Base-by-base conservation (phyloP, 2,888 invertebrate genomes). In the Cataglyphis altisquamis region DNA sequence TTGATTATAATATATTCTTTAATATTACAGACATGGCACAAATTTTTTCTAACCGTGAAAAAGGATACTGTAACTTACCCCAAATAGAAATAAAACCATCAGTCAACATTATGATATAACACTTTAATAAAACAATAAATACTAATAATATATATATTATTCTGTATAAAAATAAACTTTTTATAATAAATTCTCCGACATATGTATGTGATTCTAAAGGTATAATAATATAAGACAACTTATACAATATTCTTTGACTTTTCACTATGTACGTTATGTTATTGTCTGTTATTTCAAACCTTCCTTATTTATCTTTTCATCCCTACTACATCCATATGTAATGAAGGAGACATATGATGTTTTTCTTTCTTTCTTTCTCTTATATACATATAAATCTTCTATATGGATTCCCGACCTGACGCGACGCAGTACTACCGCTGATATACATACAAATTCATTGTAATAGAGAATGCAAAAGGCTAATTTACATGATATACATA, bases 251-350 rank as follows among this genome's bases (percentile, higher is more conserved):
- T 67, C 73, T 83, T 83, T 62, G 63, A 41, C 84, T 78, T 83
- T 41, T 39, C 70, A 84, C 81, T 86, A 84, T 45, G 86, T 89
- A 87, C 91, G 91, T 92, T 92, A 93, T 90, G 91, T 90, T 90
- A 87, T 91, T 88, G 81, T 48, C 84, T 83, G 45, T 75, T 73
- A 83, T 82, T 91, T 87, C 86, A 90, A 91, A 89, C 86, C 83
- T 70, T 78, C 70, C 84, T 80, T 92, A 92, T 92, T 93, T 93
- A 91, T 93, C 87, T 91, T 77, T 85, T 84, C 84, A 84, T 88
- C 92, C 92, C 91, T 90, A 89, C 92, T 87, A 82, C 80, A 41
- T 36, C 29, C 12, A 8, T 72, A 57, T 21, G 8, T 45, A 36
- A 72, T 15, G 55, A n/a, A 62, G 57, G n/a, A 68, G 6, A 32